Evolutionary conservation across 2,797 vertebrate species (phyloP).

Genomic region (Morelia viridis): DNA sequence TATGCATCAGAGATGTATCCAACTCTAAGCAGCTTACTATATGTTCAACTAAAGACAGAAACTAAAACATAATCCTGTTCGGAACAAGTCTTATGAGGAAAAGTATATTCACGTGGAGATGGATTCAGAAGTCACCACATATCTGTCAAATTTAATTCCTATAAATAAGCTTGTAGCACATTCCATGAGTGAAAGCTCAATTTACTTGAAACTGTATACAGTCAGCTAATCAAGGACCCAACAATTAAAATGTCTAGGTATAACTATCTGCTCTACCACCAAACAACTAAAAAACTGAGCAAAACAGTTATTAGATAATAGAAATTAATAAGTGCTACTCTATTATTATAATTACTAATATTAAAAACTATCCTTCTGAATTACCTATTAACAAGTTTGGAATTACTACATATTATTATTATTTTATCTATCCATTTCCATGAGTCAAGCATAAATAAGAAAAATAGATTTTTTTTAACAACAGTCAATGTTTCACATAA

Average conservation of each 20-base stretch:
- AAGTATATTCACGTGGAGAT: background rate
- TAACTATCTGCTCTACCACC: background rate
- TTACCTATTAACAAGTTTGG: background rate
- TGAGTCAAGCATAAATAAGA: background rate
- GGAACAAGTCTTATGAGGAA: background rate
- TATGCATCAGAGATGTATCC: background rate
- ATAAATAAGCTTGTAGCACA: background rate
- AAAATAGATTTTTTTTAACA: background rate
- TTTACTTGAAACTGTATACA: background rate
- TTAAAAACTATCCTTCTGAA: background rate
- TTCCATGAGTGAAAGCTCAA: background rate
- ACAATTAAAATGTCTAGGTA: background rate
- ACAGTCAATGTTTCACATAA: background rate
- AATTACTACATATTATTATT: background rate
- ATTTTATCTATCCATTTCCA: background rate
- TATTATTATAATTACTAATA: background rate
- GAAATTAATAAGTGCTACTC: background rate
- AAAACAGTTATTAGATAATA: background rate
- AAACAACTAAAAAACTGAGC: background rate
- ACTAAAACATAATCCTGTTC: background rate
- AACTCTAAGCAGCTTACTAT: background rate
- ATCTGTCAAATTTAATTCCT: background rate
- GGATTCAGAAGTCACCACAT: background rate
- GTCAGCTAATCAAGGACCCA: background rate
- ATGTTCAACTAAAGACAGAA: background rate